These are phyloP conservation scores for Telmatherina bonti DNA, from an alignment of 2,797 vertebrate genomes.

Conservation along the genomic window DNA sequence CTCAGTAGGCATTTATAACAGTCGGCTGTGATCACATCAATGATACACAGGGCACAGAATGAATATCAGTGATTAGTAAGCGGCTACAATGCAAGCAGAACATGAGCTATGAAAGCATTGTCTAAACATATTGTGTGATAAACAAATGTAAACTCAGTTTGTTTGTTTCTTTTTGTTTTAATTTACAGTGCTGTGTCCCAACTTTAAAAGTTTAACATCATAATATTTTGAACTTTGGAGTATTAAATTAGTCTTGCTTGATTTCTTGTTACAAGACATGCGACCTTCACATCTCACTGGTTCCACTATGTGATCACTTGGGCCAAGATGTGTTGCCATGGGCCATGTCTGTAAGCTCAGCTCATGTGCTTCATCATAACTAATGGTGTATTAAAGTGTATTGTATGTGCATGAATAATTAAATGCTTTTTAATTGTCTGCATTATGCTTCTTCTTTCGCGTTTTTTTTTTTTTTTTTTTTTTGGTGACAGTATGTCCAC, in stretches of 20 bases:
- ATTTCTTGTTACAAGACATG: background rate
- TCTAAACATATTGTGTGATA: background rate
- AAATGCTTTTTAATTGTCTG: background rate
- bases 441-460: too few species aligned
- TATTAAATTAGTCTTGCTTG: conserved; percentile 1
- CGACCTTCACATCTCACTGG: background rate
- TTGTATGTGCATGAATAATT: background rate
- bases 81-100: conserved; percentile 77
- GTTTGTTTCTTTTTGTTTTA: conserved; percentile 14
- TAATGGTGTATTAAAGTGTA: background rate
- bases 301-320: background rate
- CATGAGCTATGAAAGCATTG: background rate
- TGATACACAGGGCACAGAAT: conserved; percentile 45
- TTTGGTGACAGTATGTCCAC: background rate
- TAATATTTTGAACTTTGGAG: background rate
- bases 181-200: conserved; percentile 22
- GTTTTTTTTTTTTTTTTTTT: background rate
- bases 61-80: conserved; percentile 65
- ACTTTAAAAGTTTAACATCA: background rate
- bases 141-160: rapidly evolving
- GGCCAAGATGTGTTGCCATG: background rate
- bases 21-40: conserved; percentile 31
- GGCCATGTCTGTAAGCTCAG: background rate
- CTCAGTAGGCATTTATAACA: background rate
- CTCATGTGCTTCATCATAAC: background rate